Conservation (phyloP, 2,888 invertebrate genomes). For the Listrodromus nycthemerus region DNA sequence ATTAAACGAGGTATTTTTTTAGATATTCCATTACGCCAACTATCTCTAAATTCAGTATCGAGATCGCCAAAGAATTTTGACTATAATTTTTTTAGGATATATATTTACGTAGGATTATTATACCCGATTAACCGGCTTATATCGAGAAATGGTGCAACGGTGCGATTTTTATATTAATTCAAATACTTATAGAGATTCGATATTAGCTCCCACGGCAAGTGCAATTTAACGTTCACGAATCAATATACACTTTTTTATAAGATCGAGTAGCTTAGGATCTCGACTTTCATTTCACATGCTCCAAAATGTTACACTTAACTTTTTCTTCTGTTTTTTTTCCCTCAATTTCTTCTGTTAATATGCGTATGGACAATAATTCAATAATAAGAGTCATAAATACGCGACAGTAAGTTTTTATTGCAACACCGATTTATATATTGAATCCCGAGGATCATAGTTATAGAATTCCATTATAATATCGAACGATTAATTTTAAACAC, state of each 20-base stretch:
- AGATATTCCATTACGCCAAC: not conserved
- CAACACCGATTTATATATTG: conserved; percentile 52
- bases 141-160: conserved; percentile 37
- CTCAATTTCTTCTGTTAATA: conserved; percentile 24
- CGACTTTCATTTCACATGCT: conserved; percentile 51
- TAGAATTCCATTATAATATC: conserved; percentile 48
- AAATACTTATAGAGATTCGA: conserved; percentile 49
- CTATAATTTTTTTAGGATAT: not conserved
- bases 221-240: conserved; percentile 33
- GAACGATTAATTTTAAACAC: conserved; percentile 43
- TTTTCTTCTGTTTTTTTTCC: conserved; percentile 4
- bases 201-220: conserved; percentile 65
- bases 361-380: conserved; percentile 38
- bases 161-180: conserved; percentile 23
- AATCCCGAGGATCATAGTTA: conserved; percentile 29
- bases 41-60: conserved; percentile 6
- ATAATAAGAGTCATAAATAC: conserved; percentile 70
- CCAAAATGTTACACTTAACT: conserved; percentile 2
- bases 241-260: conserved; percentile 13
- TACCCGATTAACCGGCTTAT: conserved; percentile 20
- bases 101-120: conserved; percentile 38
- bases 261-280: conserved; percentile 79
- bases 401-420: conserved; percentile 68
- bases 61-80: conserved; percentile 4
- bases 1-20: conserved; percentile 40